phyloP scores from a whole-genome alignment of 2,113 vertebrate species.

The Saguinus midas region DNA sequence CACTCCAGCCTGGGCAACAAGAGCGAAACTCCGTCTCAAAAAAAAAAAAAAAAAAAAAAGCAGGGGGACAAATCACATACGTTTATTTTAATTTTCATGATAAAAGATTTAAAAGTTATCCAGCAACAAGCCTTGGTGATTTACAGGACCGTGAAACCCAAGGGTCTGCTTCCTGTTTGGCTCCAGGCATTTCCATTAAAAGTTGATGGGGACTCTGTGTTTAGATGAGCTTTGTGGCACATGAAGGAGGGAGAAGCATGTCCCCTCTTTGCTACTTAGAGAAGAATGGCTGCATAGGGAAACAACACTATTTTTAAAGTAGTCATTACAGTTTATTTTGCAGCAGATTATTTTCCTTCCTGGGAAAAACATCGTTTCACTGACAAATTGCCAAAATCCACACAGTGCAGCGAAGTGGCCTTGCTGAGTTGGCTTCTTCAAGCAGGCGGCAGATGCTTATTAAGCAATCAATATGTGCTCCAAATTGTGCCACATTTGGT shows the following conservation, averaged over 20 bases:
- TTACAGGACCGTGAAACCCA: background rate
- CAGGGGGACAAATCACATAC: background rate
- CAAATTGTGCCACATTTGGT: background rate
- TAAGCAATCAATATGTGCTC: background rate
- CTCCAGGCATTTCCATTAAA: conserved; percentile 63
- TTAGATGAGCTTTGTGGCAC: conserved; percentile 37
- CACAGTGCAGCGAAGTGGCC: conserved; percentile 74
- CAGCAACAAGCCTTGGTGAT: conserved; percentile 21
- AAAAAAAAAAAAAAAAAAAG: no score
- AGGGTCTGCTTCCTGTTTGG: conserved; percentile 48
- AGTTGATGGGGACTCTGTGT: conserved; percentile 31
- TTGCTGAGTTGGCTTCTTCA: conserved; percentile 64
- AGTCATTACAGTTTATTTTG: conserved; percentile 68
- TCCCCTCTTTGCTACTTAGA: conserved; percentile 42
- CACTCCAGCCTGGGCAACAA: no score
- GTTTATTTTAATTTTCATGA: conserved; percentile 61
- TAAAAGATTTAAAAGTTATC: conserved; percentile 40
- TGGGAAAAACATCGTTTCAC: conserved; percentile 54
- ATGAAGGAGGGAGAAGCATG: background rate
- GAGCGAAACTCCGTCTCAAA: no score
- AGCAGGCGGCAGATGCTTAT: background rate
- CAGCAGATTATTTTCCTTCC: conserved; percentile 67
- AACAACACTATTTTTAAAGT: conserved; percentile 58
- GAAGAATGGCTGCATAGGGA: conserved; percentile 59
- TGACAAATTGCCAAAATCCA: conserved; percentile 60